Base-by-base conservation (phyloP, 2,797 vertebrate genomes). In the Kryptolebias ocellatus region DNA sequence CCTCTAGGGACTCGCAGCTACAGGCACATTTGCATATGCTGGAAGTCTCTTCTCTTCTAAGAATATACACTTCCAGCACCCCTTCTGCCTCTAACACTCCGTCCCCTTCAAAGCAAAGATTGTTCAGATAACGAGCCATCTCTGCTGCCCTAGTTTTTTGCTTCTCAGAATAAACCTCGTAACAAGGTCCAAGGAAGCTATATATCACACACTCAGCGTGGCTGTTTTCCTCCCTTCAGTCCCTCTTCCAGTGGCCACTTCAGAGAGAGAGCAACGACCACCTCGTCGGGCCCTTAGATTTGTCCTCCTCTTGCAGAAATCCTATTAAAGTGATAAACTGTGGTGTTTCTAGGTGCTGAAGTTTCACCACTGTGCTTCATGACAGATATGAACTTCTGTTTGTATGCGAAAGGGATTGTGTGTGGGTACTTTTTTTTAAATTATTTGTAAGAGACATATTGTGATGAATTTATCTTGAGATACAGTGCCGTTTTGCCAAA, bases 71-170 rank as follows among this genome's bases (percentile, higher is more conserved):
- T 71, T 75, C 58, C 66, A 53, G 70, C 73, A 64, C 10, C 75
- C 73, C 73, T 60, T 70, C 78, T 78, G 74, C 77, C 80, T 74
- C 67, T 11, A 34, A 80, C 80, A 60, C 17, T 2, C 60, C 53
- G 67, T 84, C 82, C 74, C 78, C 80, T 83, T 92, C 89, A 92
- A 90, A 91, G 89, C 61, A 46, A 54, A 85, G 83, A 90, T 86
- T 42, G 72, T 74, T 68, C 37, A 28, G 85, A 90, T 92, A 91
- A 90, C 80, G 76, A 91, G 87, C 83, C 83, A 83, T 89, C 83
- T 83, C 83, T 53, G 31, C 79, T 89, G 85, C 78, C 83, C 87
- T 80, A 87, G 73, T 83, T 89, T 73, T 68, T 59, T 65, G 46
- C 68, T 52, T 81, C 76, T 79, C 50, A 66, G 80, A 83, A 85